These are phyloP conservation scores for Plusia festucae DNA, from an alignment of 2,888 invertebrate species.

Conservation along the genomic window DNA sequence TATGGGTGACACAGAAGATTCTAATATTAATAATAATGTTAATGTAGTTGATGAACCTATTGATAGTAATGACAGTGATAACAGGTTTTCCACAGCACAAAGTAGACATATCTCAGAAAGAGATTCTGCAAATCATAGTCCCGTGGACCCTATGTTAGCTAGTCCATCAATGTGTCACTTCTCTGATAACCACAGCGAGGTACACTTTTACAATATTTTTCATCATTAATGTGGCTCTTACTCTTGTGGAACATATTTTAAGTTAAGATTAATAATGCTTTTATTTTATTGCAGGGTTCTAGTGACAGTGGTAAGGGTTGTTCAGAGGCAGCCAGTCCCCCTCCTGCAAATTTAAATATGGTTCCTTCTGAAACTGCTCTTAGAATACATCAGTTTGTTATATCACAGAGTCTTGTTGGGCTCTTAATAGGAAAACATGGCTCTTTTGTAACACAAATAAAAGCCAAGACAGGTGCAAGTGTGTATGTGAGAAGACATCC, in stretches of 20 bases:
- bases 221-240: neutral
- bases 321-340: conserved; percentile 92
- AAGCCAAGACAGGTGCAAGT: conserved; percentile 93
- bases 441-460: conserved; percentile 94
- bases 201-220: conserved; percentile 66
- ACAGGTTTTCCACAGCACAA: conserved; percentile 79
- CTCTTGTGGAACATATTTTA: neutral
- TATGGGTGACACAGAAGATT: conserved; percentile 70
- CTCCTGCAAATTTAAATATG: conserved; percentile 90
- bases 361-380: conserved; percentile 82
- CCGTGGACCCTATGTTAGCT: conserved; percentile 92
- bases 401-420: conserved; percentile 94
- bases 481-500: conserved; percentile 95
- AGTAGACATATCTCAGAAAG: conserved; percentile 85
- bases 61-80: conserved; percentile 77
- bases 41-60: conserved; percentile 75
- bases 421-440: conserved; percentile 96
- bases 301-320: conserved; percentile 96
- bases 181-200: conserved; percentile 92
- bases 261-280: conserved; percentile 3
- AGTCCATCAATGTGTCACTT: conserved; percentile 92
- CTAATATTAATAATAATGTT: conserved; percentile 77
- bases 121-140: conserved; percentile 94
- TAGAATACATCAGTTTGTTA: conserved; percentile 92
- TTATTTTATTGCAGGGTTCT: conserved; percentile 89